These are phyloP conservation scores for Nyctibius grandis DNA, from an alignment of 2,797 vertebrate genomes.

Conservation along the genomic window DNA sequence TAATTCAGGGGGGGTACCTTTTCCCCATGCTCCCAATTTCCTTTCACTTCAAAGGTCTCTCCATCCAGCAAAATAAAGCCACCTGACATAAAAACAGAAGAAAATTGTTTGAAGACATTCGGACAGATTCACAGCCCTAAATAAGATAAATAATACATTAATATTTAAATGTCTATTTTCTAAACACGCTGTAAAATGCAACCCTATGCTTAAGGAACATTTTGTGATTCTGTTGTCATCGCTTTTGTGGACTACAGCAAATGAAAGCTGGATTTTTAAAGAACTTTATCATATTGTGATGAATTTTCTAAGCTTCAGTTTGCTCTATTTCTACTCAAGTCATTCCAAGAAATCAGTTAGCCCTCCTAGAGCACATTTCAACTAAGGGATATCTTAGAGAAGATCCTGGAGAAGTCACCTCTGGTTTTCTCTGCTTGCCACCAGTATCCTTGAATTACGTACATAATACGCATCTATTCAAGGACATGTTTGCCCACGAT, in stretches of 20 bases:
- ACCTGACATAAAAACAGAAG: slow-evolving; percentile 64
- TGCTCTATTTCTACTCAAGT: background rate
- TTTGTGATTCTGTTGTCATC: background rate
- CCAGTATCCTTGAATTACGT: background rate
- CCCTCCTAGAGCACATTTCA: background rate
- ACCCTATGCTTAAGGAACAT: background rate
- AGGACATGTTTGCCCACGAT: background rate
- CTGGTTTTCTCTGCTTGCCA: background rate
- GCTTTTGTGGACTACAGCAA: background rate
- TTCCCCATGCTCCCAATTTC: slow-evolving; percentile 85
- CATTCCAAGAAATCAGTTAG: background rate
- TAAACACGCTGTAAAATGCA: background rate
- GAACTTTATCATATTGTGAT: background rate
- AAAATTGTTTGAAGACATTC: background rate
- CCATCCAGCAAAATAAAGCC: slow-evolving; percentile 89
- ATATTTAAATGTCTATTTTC: background rate
- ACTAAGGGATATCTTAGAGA: background rate
- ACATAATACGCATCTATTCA: background rate
- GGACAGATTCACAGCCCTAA: background rate
- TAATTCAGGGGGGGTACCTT: slow-evolving; percentile 81
- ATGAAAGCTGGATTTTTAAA: background rate
- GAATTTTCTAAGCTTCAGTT: background rate
- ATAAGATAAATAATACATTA: background rate
- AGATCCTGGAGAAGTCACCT: background rate
- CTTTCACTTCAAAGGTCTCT: slow-evolving; percentile 87